A percentile compares a stretch with the other conserved stretches of the same genome.
phyloP scores from a whole-genome alignment of 2,113 vertebrate species.

The Pavo muticus region DNA sequence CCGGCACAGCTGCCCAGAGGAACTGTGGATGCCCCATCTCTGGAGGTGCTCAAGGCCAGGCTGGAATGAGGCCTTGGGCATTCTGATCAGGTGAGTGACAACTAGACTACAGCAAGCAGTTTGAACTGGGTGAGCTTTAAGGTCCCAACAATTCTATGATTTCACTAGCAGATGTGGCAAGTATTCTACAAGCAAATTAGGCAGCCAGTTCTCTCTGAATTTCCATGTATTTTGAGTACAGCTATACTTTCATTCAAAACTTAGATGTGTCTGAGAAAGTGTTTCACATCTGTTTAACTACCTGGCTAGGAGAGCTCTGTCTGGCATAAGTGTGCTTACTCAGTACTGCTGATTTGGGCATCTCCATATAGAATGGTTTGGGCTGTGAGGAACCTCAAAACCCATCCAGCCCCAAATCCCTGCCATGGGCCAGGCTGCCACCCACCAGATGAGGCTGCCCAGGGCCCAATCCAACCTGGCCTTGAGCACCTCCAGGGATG shows the following conservation, averaged over 20 bases:
- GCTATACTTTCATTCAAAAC: background rate
- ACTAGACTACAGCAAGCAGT: no score
- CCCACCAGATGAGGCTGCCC: background rate
- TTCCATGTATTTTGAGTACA: background rate
- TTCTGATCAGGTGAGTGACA: no score
- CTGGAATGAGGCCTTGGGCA: no score
- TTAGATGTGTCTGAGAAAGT: background rate
- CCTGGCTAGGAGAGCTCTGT: background rate
- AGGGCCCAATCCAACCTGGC: no score
- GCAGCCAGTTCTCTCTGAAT: background rate
- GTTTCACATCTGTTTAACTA: background rate
- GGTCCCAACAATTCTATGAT: background rate
- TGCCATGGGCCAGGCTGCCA: background rate
- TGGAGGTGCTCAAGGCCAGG: no score
- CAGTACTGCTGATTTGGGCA: background rate
- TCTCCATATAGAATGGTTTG: background rate
- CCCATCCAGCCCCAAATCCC: background rate
- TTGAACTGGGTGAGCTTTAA: no score
- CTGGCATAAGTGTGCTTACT: background rate
- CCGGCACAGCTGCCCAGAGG: no score
- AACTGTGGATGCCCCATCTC: no score
- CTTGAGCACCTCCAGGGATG: no score
- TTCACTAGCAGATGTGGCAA: background rate
- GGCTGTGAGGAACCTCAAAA: background rate
- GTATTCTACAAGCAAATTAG: background rate